phyloP scores from a whole-genome alignment of 2,797 vertebrate genomes.

The Podarcis lilfordi region DNA sequence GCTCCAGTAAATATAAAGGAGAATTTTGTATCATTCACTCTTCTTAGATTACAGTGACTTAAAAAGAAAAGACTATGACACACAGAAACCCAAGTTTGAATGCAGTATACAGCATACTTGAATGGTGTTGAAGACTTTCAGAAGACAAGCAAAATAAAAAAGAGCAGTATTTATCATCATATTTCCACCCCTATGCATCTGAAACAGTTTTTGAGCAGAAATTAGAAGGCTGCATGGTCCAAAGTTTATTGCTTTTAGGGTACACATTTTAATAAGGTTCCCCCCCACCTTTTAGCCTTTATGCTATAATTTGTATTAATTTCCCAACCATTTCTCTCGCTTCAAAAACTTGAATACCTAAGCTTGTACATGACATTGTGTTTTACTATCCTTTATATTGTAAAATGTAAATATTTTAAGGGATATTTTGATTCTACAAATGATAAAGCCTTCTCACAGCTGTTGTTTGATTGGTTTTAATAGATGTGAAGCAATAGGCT shows the following conservation, averaged over 20 bases:
- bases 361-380: constrained; percentile 87
- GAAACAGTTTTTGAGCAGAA: constrained; percentile 73
- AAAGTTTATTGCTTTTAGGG: constrained; percentile 72
- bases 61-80: constrained; percentile 63
- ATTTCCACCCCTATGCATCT: constrained; percentile 68
- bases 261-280: constrained; percentile 70
- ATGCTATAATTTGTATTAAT: constrained; percentile 75
- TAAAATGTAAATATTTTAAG: constrained; percentile 91
- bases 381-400: constrained; percentile 88
- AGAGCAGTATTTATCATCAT: constrained; percentile 62
- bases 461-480: constrained; percentile 81
- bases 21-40: constrained; percentile 75
- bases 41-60: constrained; percentile 80
- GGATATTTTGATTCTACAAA: constrained; percentile 88
- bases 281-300: constrained; percentile 58
- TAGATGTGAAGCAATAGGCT: constrained; percentile 65
- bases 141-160: constrained; percentile 51
- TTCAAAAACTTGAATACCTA: constrained; percentile 85
- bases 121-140: constrained; percentile 46
- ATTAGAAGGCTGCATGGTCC: constrained; percentile 67
- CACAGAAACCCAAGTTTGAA: constrained; percentile 58
- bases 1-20: constrained; percentile 74
- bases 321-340: constrained; percentile 75
- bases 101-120: constrained; percentile 31
- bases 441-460: constrained; percentile 85